Percentiles rank a stretch among this genome's conserved stretches.
These are phyloP conservation scores for Edolisoma coerulescens DNA, from an alignment of 2,113 vertebrate genomes.

Conservation along the genomic window DNA sequence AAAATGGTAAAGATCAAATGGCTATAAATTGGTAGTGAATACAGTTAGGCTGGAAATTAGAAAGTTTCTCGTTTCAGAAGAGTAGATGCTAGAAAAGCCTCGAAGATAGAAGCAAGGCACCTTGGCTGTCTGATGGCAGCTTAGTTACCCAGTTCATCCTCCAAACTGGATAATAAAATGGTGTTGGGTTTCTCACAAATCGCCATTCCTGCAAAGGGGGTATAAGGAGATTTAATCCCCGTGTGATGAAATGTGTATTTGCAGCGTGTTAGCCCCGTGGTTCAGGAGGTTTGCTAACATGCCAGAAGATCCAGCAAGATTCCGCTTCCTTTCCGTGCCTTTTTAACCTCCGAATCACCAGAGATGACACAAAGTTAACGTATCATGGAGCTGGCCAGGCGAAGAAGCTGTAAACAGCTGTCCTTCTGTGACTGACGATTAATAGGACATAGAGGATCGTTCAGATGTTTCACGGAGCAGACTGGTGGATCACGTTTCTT, in stretches of 20 bases:
- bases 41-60: not conserved
- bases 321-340: not conserved
- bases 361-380: not conserved
- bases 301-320: not conserved
- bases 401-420: not conserved
- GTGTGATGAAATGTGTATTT: not conserved
- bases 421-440: not conserved
- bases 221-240: not conserved
- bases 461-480: not conserved
- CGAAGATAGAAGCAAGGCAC: not conserved
- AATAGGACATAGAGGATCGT: not conserved
- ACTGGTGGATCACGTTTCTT: not conserved
- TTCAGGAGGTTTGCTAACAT: not conserved
- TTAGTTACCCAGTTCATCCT: not conserved
- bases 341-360: not conserved
- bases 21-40: not conserved
- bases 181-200: not conserved
- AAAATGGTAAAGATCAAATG: not conserved
- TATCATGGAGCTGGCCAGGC: not conserved
- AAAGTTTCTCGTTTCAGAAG: not conserved
- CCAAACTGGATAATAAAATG: not conserved
- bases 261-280: rapidly evolving
- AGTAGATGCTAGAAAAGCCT: not conserved
- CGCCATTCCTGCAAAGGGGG: not conserved
- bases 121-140: not conserved